Evolutionary conservation across 2,888 invertebrate genomes (phyloP), one percentile per base, ranked within the genome.

Genomic region (Pharmacophagus antenor): DNA sequence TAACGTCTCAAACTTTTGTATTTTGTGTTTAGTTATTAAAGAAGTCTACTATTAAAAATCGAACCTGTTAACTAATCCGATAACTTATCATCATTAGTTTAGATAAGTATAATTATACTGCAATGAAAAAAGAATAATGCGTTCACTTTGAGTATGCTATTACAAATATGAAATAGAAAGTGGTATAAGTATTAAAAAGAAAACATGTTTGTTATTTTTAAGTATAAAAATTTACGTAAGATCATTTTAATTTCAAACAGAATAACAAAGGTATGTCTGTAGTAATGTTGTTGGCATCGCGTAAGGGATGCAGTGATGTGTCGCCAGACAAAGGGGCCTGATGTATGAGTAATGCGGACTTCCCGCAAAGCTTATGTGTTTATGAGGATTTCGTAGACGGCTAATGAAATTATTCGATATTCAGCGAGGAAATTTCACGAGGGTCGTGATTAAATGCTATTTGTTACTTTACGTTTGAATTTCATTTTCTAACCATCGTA

Each of bases 361-460:
- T 80, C 76, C 77, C 71, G 71, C 69, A 70, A 67, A 75, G 69
- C 67, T 65, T 65, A 67, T 69, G 68, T 65, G 61, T 67, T 66
- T 58, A 65, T 70, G 71, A 70, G 74, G 74, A 73, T 77, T 72
- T 72, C 72, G 71, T 71, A 72, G 74, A 75, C 69, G 70, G 70
- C 76, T 85, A 87, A 86, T 87, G 82, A 84, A 85, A 84, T 85
- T 84, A 84, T 84, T 79, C 82, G 77, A 73, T 71, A 68, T 70
- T 74, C 73, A 69, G 70, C 74, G 67, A 50, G 56, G 50, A 70
- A 70, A 69, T 52, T 56, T 60, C 51, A 47, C 56, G 76, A 77
- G 83, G 84, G 80, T 76, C 67, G 73, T 82, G 85, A 86, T 85
- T 82, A 84, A 72, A 76, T 73, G 72, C 62, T 65, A 37, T 61